Evolutionary conservation across 2,888 invertebrate species (phyloP).

Genomic region (Ormyrus labotus): DNA sequence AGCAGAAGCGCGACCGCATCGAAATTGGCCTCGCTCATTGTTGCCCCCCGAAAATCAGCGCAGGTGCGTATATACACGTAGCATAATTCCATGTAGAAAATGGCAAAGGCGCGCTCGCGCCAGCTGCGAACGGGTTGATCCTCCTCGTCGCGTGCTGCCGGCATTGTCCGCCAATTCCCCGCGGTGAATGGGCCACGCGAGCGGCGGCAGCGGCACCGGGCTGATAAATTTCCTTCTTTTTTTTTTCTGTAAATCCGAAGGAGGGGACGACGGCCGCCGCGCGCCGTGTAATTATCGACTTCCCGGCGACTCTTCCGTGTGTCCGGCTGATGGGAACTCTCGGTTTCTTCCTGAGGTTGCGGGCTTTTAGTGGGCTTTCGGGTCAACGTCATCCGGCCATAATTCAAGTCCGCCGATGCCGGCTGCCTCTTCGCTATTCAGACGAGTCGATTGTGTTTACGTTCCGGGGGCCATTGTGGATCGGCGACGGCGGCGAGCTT

Average conservation of each 20-base stretch:
- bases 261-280: not conserved
- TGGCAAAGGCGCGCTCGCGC: not conserved
- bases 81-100: conserved; percentile 1
- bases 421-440: not conserved
- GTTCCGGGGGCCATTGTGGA: not conserved
- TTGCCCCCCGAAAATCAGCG: conserved; percentile 1
- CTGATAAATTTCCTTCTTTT: conserved; percentile 19
- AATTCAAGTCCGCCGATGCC: conserved; percentile 30
- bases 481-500: too few relatives aligned
- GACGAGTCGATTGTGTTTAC: conserved; percentile 20
- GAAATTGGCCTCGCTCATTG: not conserved
- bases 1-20: not conserved
- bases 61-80: conserved; percentile 21
- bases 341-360: conserved; percentile 1
- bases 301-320: not conserved
- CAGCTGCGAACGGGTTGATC: conserved; percentile 44
- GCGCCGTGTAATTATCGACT: conserved; percentile 30
- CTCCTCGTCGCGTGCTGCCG: not conserved
- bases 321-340: conserved; percentile 2
- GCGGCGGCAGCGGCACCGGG: not conserved
- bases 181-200: conserved; percentile 21
- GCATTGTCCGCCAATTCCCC: conserved; percentile 31
- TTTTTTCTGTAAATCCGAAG: not conserved
- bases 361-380: conserved; percentile 11
- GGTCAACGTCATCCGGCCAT: conserved; percentile 30